Base-by-base conservation (phyloP, 92 coral and sea anemone species). In the Palythoa grandiflora region DNA sequence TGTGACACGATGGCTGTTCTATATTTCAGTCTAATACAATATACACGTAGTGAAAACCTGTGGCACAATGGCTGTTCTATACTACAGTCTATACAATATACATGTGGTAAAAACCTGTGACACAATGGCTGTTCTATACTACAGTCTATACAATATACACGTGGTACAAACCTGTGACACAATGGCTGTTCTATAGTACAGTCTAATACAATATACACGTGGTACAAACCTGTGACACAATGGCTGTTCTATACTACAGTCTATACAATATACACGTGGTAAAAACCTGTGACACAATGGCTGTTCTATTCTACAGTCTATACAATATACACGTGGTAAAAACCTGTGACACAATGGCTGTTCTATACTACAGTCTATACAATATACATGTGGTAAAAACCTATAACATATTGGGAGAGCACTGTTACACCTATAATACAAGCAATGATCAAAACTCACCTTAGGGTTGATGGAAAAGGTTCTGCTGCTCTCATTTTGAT, bases 401-500 rank as follows among this genome's bases (percentile, higher is more conserved):
- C 4, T 63, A 12, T 20, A 59, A 59, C 7, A 59, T 15, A 59
- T 63, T 20, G 70, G 10, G 19, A 4, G 36, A 17, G 3, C 50
- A 44, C 7, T 63, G 21, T 3, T 6, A 63, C 70, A 63, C 2
- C 20, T 9, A 4, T 4, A 17, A 4, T n/a, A 38, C 54, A 50
- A 65, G 39, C 52, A 16, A 11, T n/a, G 50, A 19, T 3, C 11
- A n/a, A 40, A 70, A 20, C 86, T 70, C 81, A 97, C 99, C 98
- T 97, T 21, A 97, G 90, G 73, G 94, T 95, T 57, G 94, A 97
- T 84, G 91, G 88, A 38, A 89, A 89, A 9, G 97, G 98, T 73
- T 92, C 96, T 59, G 93, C 91, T 9, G 94, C 92, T 80, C 94
- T 95, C 99, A 97, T 95, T 76, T 97, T 97, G 80, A 97, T 91